A percentile compares a stretch with the other conserved stretches of the same genome.
These are phyloP conservation scores for Amphibalanus amphitrite DNA, from an alignment of 1,140 invertebrate genomes.

Conservation along the genomic window DNA sequence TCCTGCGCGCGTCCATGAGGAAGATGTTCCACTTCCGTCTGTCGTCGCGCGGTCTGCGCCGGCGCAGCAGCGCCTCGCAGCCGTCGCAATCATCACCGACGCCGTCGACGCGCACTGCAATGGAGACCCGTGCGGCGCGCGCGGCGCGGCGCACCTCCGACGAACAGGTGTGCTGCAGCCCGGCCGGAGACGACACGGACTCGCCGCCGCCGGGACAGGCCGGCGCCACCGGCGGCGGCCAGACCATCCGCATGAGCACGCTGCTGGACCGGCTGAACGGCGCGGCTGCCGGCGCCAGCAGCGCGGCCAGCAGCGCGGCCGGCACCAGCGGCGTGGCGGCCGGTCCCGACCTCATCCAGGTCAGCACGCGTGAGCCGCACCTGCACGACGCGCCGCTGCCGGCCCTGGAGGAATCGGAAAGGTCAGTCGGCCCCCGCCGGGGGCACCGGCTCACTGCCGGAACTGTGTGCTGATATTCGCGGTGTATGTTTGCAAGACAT, in stretches of 20 bases:
- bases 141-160: no score
- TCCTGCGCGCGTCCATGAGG: conserved; percentile 7
- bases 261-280: neutral
- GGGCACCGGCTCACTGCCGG: no score
- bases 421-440: neutral
- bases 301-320: no score
- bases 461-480: no score
- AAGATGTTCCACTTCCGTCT: conserved; percentile 1
- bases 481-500: no score
- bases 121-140: neutral
- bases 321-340: no score
- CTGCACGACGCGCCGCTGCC: neutral
- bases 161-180: neutral
- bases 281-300: neutral
- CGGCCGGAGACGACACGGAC: neutral
- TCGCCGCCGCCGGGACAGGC: neutral
- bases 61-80: neutral
- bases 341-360: neutral
- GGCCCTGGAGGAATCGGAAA: neutral
- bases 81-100: neutral
- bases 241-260: neutral
- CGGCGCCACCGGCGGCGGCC: no score
- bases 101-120: neutral
- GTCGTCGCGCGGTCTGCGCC: neutral
- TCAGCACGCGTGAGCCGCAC: neutral